phyloP scores from a whole-genome alignment of 2,113 vertebrate genomes.

The Sterna hirundo region DNA sequence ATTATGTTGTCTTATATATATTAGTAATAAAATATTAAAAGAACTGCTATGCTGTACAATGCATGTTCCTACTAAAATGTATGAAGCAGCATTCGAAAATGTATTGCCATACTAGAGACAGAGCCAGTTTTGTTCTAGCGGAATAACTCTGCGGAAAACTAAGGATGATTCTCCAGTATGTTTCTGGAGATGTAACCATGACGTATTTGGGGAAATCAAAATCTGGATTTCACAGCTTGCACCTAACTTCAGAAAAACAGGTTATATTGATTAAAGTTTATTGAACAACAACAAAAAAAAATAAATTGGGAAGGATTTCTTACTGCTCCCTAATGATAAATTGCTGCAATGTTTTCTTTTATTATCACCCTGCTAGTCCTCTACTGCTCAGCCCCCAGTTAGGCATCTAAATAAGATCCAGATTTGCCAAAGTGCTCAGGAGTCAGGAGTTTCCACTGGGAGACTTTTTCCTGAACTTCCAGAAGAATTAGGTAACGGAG shows the following conservation, averaged over 20 bases:
- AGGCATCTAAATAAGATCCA: constrained; percentile 60
- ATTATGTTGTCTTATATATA: background rate
- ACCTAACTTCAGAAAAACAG: background rate
- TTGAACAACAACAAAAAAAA: background rate
- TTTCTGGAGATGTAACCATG: background rate
- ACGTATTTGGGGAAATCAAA: background rate
- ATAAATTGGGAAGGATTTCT: background rate
- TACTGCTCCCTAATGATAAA: constrained; percentile 19
- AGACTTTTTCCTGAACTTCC: constrained; percentile 20
- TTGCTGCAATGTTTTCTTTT: constrained; percentile 35
- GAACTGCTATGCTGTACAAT: background rate
- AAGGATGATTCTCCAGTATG: background rate
- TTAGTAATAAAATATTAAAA: background rate
- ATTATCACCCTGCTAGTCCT: constrained; percentile 43
- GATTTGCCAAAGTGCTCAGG: constrained; percentile 40
- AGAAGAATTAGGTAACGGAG: constrained; percentile 45
- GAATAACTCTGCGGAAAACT: background rate
- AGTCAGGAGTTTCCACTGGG: background rate
- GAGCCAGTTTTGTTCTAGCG: background rate
- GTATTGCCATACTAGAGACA: background rate
- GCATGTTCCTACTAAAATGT: background rate
- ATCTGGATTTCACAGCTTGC: background rate
- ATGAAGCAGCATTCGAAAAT: background rate
- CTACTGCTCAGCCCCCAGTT: background rate
- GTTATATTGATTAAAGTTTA: background rate